Evolutionary conservation across 2,797 vertebrate species (phyloP).

Genomic region (Coregonus sp.): DNA sequence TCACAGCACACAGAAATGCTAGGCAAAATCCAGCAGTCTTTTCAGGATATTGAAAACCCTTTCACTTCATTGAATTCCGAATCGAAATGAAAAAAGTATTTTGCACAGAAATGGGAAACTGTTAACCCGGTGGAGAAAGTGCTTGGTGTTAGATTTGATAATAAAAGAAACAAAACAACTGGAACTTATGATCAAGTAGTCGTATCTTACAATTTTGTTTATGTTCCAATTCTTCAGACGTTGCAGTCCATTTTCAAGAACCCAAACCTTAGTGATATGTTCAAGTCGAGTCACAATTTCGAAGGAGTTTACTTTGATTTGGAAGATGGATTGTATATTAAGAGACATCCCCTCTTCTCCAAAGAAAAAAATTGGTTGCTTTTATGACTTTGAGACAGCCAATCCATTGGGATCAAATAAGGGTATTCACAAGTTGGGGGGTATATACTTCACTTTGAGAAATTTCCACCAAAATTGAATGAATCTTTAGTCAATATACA

Average conservation of each 20-base stretch:
- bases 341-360: too few species aligned
- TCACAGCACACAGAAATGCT: constrained; percentile 1
- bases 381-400: too few species aligned
- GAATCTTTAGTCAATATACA: too few species aligned
- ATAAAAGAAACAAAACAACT: constrained; percentile 19
- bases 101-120: constrained; percentile 2
- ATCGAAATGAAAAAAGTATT: neutral
- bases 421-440: too few species aligned
- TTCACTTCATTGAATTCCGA: constrained; percentile 22
- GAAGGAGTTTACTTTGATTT: too few species aligned
- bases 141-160: constrained; percentile 17
- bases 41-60: constrained; percentile 20
- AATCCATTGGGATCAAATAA: too few species aligned
- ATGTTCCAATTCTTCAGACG: constrained; percentile 18
- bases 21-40: neutral
- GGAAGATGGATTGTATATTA: too few species aligned
- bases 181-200: constrained; percentile 18
- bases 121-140: constrained; percentile 9
- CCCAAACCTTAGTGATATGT: too few species aligned
- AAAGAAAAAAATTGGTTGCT: too few species aligned
- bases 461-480: too few species aligned
- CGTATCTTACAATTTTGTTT: constrained; percentile 15
- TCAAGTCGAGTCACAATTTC: too few species aligned
- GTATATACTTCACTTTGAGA: too few species aligned
- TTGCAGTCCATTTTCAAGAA: neutral